Conservation (phyloP, 2,113 vertebrate genomes). For the Gymnarchus niloticus region DNA sequence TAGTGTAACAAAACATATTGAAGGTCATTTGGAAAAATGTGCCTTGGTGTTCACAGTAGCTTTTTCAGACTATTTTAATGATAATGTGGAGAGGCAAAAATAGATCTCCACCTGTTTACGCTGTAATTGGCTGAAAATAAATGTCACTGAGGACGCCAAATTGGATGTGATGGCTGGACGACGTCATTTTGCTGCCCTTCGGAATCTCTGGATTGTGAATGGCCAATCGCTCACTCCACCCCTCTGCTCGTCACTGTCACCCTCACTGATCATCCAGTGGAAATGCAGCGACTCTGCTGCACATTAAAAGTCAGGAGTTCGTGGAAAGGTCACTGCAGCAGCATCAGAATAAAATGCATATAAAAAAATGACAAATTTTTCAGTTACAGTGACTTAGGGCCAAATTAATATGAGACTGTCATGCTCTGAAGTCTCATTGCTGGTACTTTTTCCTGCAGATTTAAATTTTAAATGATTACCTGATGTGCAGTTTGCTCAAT, state of each 20-base stretch:
- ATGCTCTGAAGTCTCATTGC: background rate
- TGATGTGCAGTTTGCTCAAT: background rate
- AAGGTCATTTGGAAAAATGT: background rate
- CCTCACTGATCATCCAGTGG: conserved; percentile 52
- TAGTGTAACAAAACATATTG: background rate
- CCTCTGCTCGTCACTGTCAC: conserved; percentile 45
- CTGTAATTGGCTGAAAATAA: background rate
- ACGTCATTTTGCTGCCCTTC: background rate
- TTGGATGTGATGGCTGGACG: background rate
- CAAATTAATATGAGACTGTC: background rate
- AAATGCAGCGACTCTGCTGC: conserved; percentile 40
- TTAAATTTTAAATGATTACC: background rate
- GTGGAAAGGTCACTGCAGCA: conserved; percentile 62
- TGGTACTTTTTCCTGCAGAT: background rate
- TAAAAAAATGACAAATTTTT: conserved; percentile 13
- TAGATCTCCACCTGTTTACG: no score
- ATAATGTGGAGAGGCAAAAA: background rate
- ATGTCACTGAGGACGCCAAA: background rate
- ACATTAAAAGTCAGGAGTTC: conserved; percentile 60
- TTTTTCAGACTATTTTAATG: background rate
- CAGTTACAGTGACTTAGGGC: background rate
- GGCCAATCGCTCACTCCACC: conserved; percentile 17
- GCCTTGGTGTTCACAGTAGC: background rate
- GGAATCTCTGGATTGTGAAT: background rate
- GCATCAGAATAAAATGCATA: conserved; percentile 48